Evolutionary conservation across 2,797 vertebrate species (phyloP), one percentile per base, ranked within the genome.

Genomic region (Neostethus bicornis): DNA sequence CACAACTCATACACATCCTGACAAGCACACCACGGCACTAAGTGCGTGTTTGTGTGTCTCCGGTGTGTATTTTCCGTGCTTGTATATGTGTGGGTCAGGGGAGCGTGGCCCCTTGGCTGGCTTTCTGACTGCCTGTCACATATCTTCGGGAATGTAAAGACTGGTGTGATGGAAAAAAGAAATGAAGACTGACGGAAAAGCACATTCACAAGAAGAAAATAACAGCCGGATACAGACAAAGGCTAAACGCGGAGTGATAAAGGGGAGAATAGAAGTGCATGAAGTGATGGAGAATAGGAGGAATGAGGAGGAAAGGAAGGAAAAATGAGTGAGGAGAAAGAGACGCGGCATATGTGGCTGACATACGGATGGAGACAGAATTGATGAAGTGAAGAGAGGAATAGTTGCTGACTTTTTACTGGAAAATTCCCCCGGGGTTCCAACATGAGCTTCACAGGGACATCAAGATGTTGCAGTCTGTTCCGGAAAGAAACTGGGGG

Each of bases 331-430:
- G n/a, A 14, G 35, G n/a, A 11, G 31, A 32, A 37, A 11, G 34
- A 54, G 32, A 12, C 41, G 5, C 1, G 8, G 54, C 72, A 62
- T 70, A 59, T 80, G 81, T 58, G 67, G 37, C 1, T 61, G 69
- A 56, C 75, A 84, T 73, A 82, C 38, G 73, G 77, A 68, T 50
- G 20, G 49, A 73, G 72, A 71, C 77, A 68, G 70, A 63, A 74
- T 57, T 72, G 61, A 73, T 63, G 75, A 66, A 72, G 50, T 26
- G 42, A 59, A 66, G 42, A 61, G 57, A 66, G 54, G 51, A 69
- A 65, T 25, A 78, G 65, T 75, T 75, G 60, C 66, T 70, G 74
- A 77, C 68, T 66, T 73, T n/a, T 63, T 34, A 41, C 51, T 55
- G 52, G 61, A 79, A 75, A 34, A 60, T 24, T 54, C 66, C 75